These are phyloP conservation scores for Lasioglossum zephyrum DNA, from an alignment of 2,888 invertebrate genomes.

Conservation along the genomic window DNA sequence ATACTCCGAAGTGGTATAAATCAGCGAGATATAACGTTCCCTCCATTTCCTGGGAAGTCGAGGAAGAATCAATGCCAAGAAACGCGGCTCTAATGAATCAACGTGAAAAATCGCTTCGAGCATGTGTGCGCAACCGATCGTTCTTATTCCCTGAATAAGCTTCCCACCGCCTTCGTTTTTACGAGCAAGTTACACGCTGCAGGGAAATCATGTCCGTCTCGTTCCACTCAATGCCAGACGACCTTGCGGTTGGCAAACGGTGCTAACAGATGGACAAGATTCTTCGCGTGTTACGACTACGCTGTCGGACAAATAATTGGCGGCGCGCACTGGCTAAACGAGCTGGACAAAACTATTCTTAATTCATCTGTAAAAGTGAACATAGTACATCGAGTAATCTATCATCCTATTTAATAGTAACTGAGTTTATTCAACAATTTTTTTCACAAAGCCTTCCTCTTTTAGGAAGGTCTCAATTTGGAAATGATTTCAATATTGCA, in stretches of 20 bases:
- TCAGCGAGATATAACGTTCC: neutral
- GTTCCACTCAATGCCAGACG: constrained; percentile 56
- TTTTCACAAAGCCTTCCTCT: too few species aligned
- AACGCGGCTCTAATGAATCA: constrained; percentile 32
- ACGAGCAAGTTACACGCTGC: constrained; percentile 24
- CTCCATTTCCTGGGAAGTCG: neutral
- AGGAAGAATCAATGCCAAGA: neutral
- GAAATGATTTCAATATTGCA: too few species aligned
- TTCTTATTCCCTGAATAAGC: constrained; percentile 24
- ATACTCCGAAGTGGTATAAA: neutral
- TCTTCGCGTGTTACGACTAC: constrained; percentile 54
- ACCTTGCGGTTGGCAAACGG: constrained; percentile 61
- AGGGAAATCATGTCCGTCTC: constrained; percentile 39
- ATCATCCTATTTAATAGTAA: neutral
- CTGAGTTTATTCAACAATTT: neutral
- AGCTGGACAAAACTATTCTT: neutral
- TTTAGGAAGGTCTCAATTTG: neutral
- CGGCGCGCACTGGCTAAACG: neutral
- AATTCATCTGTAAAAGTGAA: neutral
- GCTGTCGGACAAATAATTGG: constrained; percentile 58
- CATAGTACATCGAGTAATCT: neutral
- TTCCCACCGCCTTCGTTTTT: constrained; percentile 13
- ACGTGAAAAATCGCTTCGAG: constrained; percentile 22
- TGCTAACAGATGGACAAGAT: constrained; percentile 66
- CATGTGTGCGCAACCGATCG: neutral